Conservation (phyloP, 2,888 invertebrate species). For the Hyposoter didymator region DNA sequence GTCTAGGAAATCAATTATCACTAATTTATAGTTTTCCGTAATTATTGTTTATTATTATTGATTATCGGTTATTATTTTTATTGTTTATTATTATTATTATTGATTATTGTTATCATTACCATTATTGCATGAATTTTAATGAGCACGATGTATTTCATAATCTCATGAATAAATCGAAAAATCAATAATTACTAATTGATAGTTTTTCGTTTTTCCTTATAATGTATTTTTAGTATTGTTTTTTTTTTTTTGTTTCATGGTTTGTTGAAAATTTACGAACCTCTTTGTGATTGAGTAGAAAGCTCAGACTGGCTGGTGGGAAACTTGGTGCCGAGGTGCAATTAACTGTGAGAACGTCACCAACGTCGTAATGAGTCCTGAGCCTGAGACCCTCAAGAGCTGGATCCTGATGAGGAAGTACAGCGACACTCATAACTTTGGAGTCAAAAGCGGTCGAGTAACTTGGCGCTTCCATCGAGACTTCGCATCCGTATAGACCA, state of each 20-base stretch:
- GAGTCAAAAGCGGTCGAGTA: slow-evolving; percentile 77
- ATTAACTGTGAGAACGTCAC: slow-evolving; percentile 78
- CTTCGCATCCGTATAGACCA: slow-evolving; percentile 81
- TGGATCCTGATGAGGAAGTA: slow-evolving; percentile 77
- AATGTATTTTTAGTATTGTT: not conserved
- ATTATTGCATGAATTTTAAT: not conserved
- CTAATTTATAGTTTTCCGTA: too few relatives aligned
- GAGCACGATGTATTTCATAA: not conserved
- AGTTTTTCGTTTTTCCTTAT: not conserved
- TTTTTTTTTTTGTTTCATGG: too few relatives aligned
- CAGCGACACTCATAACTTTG: slow-evolving; percentile 81
- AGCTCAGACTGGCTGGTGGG: slow-evolving; percentile 79
- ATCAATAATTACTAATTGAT: not conserved
- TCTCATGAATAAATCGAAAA: not conserved
- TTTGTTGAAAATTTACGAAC: slow-evolving; percentile 65
- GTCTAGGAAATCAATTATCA: slow-evolving; percentile 61
- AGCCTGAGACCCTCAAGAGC: slow-evolving; percentile 78
- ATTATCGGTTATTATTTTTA: too few relatives aligned
- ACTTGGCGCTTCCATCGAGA: slow-evolving; percentile 79
- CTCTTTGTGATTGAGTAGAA: slow-evolving; percentile 80
- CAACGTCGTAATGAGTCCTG: slow-evolving; percentile 80
- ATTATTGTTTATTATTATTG: too few relatives aligned
- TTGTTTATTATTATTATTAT: too few relatives aligned
- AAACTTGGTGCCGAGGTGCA: slow-evolving; percentile 81
- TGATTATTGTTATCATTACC: not conserved